Percentiles rank a stretch among this genome's conserved stretches.
phyloP scores from a whole-genome alignment of 2,888 invertebrate genomes.

The Pheosia gnoma region DNA sequence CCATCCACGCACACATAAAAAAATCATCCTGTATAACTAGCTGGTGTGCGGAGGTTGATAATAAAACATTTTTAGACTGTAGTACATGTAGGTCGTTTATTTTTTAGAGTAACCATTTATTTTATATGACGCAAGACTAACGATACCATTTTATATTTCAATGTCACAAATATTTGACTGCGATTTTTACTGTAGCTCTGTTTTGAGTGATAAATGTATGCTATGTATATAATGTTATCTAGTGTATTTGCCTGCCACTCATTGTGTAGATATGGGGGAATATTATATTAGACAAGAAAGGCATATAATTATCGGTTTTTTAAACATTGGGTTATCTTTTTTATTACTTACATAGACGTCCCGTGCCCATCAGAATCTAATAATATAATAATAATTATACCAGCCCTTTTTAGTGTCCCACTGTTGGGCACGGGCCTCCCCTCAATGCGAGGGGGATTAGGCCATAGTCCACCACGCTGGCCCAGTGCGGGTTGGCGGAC shows the following conservation, averaged over 20 bases:
- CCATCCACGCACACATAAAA: too few relatives aligned
- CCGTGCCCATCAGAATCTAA: too few relatives aligned
- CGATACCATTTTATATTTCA: background rate
- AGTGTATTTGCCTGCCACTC: background rate
- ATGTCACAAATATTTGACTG: constrained; percentile 5
- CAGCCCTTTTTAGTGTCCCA: too few relatives aligned
- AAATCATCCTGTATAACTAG: background rate
- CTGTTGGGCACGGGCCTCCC: too few relatives aligned
- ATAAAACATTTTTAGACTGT: constrained; percentile 25
- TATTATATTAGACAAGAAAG: too few relatives aligned
- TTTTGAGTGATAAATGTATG: background rate
- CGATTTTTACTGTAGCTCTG: constrained; percentile 1
- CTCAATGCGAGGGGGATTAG: too few relatives aligned
- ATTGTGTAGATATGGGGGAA: background rate
- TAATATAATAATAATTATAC: too few relatives aligned
- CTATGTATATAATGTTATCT: background rate
- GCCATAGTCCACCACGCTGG: too few relatives aligned
- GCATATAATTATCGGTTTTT: too few relatives aligned
- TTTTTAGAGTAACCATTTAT: constrained; percentile 3
- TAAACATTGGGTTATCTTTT: too few relatives aligned
- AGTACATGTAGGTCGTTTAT: constrained; percentile 17
- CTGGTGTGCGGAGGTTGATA: constrained; percentile 16
- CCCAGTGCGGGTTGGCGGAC: too few relatives aligned
- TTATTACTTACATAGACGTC: too few relatives aligned
- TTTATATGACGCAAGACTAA: background rate